phyloP scores from a whole-genome alignment of 2,113 vertebrate genomes.

The Nycticorax nycticorax region DNA sequence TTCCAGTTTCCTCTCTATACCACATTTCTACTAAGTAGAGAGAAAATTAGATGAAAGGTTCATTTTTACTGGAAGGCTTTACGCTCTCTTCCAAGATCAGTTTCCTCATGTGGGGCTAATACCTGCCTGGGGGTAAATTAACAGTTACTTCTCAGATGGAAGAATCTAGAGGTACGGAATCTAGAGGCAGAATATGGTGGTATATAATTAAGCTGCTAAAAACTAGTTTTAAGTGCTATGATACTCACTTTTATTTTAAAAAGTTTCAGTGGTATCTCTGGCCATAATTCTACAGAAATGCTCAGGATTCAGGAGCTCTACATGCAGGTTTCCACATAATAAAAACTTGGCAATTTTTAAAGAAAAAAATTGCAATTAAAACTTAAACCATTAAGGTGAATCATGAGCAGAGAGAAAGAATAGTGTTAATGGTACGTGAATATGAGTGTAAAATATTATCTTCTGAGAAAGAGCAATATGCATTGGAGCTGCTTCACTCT shows the following conservation, averaged over 20 bases:
- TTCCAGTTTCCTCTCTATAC: slow-evolving; percentile 28
- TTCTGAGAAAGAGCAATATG: background rate
- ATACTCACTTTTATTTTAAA: background rate
- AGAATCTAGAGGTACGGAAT: background rate
- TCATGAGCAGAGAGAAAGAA: background rate
- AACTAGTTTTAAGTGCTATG: background rate
- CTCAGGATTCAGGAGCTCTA: background rate
- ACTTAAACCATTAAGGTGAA: background rate
- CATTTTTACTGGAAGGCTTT: slow-evolving; percentile 2
- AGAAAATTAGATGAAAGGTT: background rate
- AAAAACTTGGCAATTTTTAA: background rate
- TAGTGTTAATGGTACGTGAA: background rate
- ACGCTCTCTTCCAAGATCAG: background rate
- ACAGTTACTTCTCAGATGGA: background rate
- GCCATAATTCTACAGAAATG: background rate
- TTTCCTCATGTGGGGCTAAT: background rate
- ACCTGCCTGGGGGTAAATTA: background rate
- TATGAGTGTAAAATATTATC: background rate
- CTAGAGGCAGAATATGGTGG: background rate
- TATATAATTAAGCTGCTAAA: background rate
- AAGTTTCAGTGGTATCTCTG: background rate
- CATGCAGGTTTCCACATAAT: background rate
- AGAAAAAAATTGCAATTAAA: background rate
- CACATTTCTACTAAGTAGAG: background rate
- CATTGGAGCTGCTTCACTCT: background rate